Conservation (phyloP, 2,797 vertebrate genomes). For the Monodelphis domestica region DNA sequence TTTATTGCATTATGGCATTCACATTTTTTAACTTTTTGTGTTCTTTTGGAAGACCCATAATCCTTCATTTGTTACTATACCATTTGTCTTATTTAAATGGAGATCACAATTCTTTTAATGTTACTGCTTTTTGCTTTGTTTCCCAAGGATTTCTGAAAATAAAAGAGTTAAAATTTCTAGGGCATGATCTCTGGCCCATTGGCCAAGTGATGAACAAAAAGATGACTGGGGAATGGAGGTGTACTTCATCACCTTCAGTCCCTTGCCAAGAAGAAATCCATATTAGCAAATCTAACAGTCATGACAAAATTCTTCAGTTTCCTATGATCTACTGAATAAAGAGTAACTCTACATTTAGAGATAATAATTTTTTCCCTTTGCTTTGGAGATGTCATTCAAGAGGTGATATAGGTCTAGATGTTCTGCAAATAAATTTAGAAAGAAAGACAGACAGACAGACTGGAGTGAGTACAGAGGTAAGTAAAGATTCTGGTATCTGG, state of each 20-base stretch:
- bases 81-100: background rate
- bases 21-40: background rate
- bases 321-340: background rate
- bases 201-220: background rate
- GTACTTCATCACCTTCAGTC: too few species aligned
- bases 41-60: background rate
- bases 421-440: background rate
- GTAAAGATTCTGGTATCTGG: background rate
- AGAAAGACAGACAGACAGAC: background rate
- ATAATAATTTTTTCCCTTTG: background rate
- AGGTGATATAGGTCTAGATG: background rate
- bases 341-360: background rate
- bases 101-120: background rate
- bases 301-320: background rate
- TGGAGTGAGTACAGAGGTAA: background rate
- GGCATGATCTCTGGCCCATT: too few species aligned
- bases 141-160: background rate
- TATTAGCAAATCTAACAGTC: background rate
- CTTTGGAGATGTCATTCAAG: background rate
- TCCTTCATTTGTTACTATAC: background rate
- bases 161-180: background rate
- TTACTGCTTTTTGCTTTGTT: background rate
- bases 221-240: background rate
- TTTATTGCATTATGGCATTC: background rate
- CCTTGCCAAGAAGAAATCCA: background rate